These are phyloP conservation scores for Ivindomyrus marchei DNA, from an alignment of 2,113 vertebrate genomes.

Conservation along the genomic window DNA sequence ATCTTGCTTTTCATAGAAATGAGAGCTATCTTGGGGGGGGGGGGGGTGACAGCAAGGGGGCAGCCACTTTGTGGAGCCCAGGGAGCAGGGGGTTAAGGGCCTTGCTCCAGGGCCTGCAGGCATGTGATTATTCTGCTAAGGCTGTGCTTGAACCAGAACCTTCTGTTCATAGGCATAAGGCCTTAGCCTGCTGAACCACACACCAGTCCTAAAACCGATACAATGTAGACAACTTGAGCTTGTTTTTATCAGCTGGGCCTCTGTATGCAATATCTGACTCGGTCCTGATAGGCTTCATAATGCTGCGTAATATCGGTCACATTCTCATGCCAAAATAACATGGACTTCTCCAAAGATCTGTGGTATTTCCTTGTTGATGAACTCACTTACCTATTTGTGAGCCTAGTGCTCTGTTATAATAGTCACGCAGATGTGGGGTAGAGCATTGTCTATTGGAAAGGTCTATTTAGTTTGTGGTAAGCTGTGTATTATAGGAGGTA, in stretches of 20 bases:
- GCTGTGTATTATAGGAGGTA: background rate
- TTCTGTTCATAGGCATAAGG: background rate
- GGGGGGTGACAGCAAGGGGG: background rate
- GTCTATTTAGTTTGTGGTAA: background rate
- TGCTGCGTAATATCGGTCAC: background rate
- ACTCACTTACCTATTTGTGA: background rate
- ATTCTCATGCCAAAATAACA: background rate
- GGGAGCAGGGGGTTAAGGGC: background rate
- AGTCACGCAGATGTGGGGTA: background rate
- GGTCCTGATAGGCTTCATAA: background rate
- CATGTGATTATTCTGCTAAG: background rate
- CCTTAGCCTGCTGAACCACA: background rate
- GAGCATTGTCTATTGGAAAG: background rate
- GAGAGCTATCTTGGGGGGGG: background rate
- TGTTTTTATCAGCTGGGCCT: background rate
- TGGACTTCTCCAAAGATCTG: background rate
- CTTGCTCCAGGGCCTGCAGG: background rate
- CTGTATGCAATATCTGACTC: background rate
- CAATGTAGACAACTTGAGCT: background rate
- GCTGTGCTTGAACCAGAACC: background rate
- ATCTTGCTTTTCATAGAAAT: background rate
- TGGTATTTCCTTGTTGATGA: background rate
- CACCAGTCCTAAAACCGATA: background rate
- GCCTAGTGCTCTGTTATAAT: background rate
- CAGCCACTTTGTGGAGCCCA: background rate